phyloP scores from a whole-genome alignment of 2,888 invertebrate genomes.

The Margaritifera margaritifera region DNA sequence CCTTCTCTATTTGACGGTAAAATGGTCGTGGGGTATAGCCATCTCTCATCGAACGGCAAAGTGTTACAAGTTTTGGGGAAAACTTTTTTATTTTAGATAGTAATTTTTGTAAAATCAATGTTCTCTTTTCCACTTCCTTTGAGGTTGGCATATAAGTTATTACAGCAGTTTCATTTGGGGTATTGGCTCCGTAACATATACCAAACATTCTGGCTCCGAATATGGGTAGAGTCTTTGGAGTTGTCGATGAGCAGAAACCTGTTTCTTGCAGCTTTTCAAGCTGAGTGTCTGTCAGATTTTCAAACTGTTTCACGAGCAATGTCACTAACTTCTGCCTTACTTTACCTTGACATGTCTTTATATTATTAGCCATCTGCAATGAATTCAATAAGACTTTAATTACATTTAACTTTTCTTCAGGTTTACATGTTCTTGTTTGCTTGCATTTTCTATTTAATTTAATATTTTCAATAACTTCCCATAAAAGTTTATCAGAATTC shows the following conservation, averaged over 20 bases:
- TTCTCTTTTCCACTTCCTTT: constrained; percentile 36
- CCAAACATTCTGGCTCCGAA: constrained; percentile 30
- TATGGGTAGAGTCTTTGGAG: constrained; percentile 39
- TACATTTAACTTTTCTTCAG: constrained; percentile 1
- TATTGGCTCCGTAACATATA: constrained; percentile 56
- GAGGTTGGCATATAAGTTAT: constrained; percentile 41
- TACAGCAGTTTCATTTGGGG: constrained; percentile 42
- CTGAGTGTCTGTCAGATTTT: constrained; percentile 39
- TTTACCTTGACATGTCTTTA: neutral
- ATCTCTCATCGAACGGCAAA: constrained; percentile 65
- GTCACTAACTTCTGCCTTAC: constrained; percentile 2
- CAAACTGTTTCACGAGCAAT: constrained; percentile 24
- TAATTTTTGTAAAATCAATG: constrained; percentile 33
- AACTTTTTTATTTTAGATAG: constrained; percentile 29
- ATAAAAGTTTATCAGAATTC: constrained; percentile 37
- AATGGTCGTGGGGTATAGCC: constrained; percentile 63
- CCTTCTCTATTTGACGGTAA: constrained; percentile 52
- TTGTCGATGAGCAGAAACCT: constrained; percentile 54
- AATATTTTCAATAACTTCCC: constrained; percentile 10
- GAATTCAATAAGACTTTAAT: neutral
- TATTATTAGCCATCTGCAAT: neutral
- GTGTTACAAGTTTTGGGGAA: constrained; percentile 49
- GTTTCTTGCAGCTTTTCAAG: constrained; percentile 39
- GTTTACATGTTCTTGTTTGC: neutral
- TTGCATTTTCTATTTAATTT: no score